These are phyloP conservation scores for Gambusia yucatana DNA, from an alignment of 2,797 vertebrate species.

Conservation along the genomic window DNA sequence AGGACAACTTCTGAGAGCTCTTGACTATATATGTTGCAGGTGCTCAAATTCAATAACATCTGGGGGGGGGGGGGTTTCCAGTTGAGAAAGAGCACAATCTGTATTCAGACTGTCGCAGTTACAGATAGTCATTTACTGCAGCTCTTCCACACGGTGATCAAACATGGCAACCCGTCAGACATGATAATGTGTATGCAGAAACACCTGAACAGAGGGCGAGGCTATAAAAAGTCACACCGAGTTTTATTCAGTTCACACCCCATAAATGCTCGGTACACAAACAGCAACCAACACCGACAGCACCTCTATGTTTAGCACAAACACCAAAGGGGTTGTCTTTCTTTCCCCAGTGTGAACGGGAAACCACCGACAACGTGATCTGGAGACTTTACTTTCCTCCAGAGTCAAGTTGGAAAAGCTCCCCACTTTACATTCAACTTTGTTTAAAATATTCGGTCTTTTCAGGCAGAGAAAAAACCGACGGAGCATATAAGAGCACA, in stretches of 20 bases:
- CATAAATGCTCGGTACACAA: not conserved
- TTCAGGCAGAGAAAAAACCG: not conserved
- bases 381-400: not conserved
- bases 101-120: not conserved
- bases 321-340: not conserved
- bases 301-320: not conserved
- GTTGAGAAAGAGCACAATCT: not conserved
- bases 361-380: not conserved
- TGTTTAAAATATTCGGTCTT: not conserved
- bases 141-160: not conserved
- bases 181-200: not conserved
- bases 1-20: not conserved
- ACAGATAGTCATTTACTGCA: not conserved
- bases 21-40: not conserved
- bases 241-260: not conserved
- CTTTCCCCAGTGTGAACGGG: not conserved
- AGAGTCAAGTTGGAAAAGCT: not conserved
- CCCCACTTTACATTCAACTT: no score
- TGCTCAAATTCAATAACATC: not conserved
- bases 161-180: not conserved
- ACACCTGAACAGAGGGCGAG: not conserved
- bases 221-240: not conserved
- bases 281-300: not conserved
- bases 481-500: constrained; percentile 21
- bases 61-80: not conserved